phyloP scores from a whole-genome alignment of 1,140 invertebrate genomes.

The Brachionus asplanchnoidis region DNA sequence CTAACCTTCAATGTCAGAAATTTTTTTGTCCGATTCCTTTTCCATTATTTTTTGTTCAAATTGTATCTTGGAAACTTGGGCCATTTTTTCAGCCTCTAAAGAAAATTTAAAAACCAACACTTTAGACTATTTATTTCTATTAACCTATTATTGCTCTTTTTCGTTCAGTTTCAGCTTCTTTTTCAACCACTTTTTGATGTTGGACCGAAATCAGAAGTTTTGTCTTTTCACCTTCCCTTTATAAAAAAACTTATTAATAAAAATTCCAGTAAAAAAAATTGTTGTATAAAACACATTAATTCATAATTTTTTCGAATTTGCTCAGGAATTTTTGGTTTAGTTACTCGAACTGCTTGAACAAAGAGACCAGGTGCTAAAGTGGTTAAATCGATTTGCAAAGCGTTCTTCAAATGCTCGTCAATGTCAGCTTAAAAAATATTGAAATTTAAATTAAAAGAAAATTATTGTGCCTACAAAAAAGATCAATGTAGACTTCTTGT shows the following conservation, averaged over 20 bases:
- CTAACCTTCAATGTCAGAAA: conserved; percentile 72
- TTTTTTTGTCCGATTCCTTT: conserved; percentile 78
- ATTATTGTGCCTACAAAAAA: conserved; percentile 63
- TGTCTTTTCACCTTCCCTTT: conserved; percentile 69
- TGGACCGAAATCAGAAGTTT: conserved; percentile 78
- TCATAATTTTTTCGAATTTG: conserved; percentile 84
- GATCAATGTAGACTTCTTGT: conserved; percentile 83
- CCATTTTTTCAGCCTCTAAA: conserved; percentile 74
- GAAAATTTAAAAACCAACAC: neutral
- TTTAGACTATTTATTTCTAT: neutral
- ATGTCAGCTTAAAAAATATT: conserved; percentile 68
- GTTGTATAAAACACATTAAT: conserved; percentile 64
- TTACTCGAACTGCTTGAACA: conserved; percentile 78
- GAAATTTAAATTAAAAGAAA: neutral
- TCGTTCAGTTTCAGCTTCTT: conserved; percentile 83
- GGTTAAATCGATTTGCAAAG: conserved; percentile 74
- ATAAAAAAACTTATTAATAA: neutral
- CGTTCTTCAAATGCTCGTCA: conserved; percentile 80
- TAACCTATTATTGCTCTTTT: conserved; percentile 75
- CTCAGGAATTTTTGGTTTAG: conserved; percentile 87
- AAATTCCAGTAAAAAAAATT: neutral
- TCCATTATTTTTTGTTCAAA: conserved; percentile 84
- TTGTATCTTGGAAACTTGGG: conserved; percentile 79
- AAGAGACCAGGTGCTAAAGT: conserved; percentile 76
- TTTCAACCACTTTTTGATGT: conserved; percentile 83